A percentile compares a stretch with the other conserved stretches of the same genome.
Evolutionary conservation across 2,797 vertebrate species (phyloP).

Genomic region (Rallus crepitans): DNA sequence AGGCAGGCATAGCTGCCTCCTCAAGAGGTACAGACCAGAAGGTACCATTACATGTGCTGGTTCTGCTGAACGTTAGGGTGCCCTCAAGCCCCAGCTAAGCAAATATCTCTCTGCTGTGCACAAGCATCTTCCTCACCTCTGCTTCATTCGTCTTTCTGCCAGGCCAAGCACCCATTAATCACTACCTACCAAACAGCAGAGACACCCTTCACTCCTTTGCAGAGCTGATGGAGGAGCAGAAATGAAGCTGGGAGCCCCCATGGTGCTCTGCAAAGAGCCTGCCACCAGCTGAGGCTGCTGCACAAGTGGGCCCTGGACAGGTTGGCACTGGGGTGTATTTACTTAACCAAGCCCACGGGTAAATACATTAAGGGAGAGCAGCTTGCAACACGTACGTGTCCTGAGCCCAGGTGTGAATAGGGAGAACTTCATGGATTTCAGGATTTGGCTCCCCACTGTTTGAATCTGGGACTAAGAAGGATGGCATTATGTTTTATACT

Average conservation of each 20-base stretch:
- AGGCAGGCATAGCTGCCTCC: background rate
- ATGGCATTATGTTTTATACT: background rate
- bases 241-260: accelerated
- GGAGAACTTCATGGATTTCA: background rate
- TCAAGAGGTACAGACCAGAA: accelerated
- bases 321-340: background rate
- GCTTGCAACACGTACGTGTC: background rate
- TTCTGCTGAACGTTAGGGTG: accelerated
- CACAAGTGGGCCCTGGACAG: background rate
- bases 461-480: background rate
- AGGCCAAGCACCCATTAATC: background rate
- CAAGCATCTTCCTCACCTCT: background rate
- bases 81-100: background rate
- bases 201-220: background rate
- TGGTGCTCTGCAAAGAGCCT: background rate
- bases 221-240: background rate
- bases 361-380: background rate
- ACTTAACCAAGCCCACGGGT: accelerated
- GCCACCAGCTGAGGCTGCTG: background rate
- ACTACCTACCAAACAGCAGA: background rate
- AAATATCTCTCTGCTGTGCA: background rate
- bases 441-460: background rate
- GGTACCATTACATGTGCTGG: background rate
- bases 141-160: background rate
- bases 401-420: background rate